Conservation (phyloP, 2,888 invertebrate species). For the Thereva nobilitata region DNA sequence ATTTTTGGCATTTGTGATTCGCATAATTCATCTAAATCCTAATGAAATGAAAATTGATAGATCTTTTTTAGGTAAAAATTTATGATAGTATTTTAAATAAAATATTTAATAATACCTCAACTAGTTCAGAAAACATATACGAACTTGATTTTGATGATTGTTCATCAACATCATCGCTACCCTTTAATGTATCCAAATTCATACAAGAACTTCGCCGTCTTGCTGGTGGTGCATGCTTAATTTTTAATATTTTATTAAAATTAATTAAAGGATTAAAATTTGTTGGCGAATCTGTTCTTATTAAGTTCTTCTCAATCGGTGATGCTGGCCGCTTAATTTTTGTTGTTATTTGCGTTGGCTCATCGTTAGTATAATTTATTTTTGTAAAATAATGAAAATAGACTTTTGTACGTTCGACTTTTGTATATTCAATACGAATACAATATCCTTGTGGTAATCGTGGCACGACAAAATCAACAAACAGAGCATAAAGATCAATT, state of each 20-base stretch:
- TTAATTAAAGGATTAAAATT: conserved; percentile 51
- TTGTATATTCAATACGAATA: conserved; percentile 48
- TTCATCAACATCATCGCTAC: neutral
- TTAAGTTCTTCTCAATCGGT: conserved; percentile 49
- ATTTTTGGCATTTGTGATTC: conserved; percentile 48
- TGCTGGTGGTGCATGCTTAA: conserved; percentile 42
- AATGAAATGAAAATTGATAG: neutral
- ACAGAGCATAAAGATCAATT: conserved; percentile 53
- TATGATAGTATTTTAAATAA: neutral
- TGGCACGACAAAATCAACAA: conserved; percentile 55
- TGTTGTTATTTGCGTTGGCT: neutral
- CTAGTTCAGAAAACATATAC: conserved; percentile 53
- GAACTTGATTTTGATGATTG: neutral
- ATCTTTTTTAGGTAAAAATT: too few relatives aligned
- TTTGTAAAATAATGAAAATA: conserved; percentile 16
- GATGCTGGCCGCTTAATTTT: neutral
- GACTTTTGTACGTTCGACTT: conserved; percentile 18
- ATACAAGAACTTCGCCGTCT: conserved; percentile 9
- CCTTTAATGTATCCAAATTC: conserved; percentile 13
- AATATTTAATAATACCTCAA: conserved; percentile 45
- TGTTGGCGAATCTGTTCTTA: conserved; percentile 52
- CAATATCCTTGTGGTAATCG: conserved; percentile 55
- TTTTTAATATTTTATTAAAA: conserved; percentile 52
- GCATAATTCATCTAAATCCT: conserved; percentile 35
- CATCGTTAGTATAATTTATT: neutral